phyloP scores from a whole-genome alignment of 2,888 invertebrate genomes.

The Brachyopa scutellaris region DNA sequence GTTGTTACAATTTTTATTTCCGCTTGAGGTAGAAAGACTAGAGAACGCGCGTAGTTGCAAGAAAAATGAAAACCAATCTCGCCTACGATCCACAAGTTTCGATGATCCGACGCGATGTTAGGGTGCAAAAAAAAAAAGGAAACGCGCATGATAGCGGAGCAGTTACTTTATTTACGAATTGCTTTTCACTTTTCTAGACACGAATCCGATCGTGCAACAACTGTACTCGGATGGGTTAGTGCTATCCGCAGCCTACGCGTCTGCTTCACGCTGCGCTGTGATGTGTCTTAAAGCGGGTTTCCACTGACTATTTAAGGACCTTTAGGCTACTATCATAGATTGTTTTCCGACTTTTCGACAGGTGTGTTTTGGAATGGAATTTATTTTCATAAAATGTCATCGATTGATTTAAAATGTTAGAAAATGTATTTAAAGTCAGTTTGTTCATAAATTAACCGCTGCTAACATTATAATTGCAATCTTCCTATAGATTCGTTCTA shows the following conservation, averaged over 20 bases:
- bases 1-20: slow-evolving; percentile 55
- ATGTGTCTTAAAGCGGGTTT: slow-evolving; percentile 14
- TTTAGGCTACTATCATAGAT: slow-evolving; percentile 36
- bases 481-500: slow-evolving; percentile 1
- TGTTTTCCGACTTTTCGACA: slow-evolving; percentile 33
- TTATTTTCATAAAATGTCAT: slow-evolving; percentile 10
- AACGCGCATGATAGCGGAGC: slow-evolving; percentile 52
- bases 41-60: slow-evolving; percentile 16
- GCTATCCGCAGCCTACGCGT: slow-evolving; percentile 61
- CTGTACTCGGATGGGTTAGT: slow-evolving; percentile 23
- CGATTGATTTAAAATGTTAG: not conserved
- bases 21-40: slow-evolving; percentile 43
- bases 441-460: slow-evolving; percentile 13
- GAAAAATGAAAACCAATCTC: slow-evolving; percentile 21
- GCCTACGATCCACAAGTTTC: slow-evolving; percentile 52
- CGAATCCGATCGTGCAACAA: slow-evolving; percentile 30
- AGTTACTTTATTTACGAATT: slow-evolving; percentile 46
- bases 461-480: slow-evolving; percentile 48
- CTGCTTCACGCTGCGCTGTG: slow-evolving; percentile 21
- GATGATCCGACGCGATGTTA: slow-evolving; percentile 23
- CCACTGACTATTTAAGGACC: slow-evolving; percentile 43
- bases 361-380: slow-evolving; percentile 46
- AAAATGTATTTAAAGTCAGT: slow-evolving; percentile 10
- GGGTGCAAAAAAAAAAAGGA: not conserved
- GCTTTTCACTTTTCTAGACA: slow-evolving; percentile 71